Base-by-base conservation (phyloP, 2,888 invertebrate species). In the Steinernema carpocapsae region DNA sequence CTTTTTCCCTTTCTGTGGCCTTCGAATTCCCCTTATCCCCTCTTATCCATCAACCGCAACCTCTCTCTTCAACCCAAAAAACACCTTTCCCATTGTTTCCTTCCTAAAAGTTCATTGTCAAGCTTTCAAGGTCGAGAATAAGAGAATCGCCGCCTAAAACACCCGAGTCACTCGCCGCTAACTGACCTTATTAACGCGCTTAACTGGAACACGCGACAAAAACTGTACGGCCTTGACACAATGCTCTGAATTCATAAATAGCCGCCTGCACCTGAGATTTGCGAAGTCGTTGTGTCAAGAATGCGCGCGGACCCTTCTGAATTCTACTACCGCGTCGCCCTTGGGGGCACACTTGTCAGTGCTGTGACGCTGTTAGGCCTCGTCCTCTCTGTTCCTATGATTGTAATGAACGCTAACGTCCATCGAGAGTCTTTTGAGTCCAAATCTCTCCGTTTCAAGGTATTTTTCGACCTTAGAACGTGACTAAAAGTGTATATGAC, bases 261-360 rank as follows among this genome's bases (percentile, higher is more conserved):
- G 22, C 12, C 19, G 12, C 24, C 32, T 32, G 29, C 6, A 17
- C 4, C 17, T 6, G 1, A 26, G 52, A 52, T 24, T n/a, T 10
- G 6, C 26, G 32, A 32, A 37, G 64, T n/a, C n/a, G 3, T 37
- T 37, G 37, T 6, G 37, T 37, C 17, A n/a, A 37, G 32, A 32
- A 64, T 64, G 64, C 64, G 64, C 64, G 26, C 17, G 17, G 64
- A 64, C 32, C 32, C 64, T 7, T 64, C 64, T 7, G 79, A 76
- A 4, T 75, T 77, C 48, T 79, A 81, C 70, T 74, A 78, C 56
- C 73, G 72, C 10, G 51, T 80, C 29, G 79, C 79, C 12, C 29
- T 80, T 12, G 74, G 71, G 22, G 72, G 71, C 12, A 73, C 72
- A 26, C 48, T 77, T 19, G 26, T 79, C 17, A 76, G 79, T 46